Conservation (phyloP, 2,113 vertebrate species). For the Sebastes schlegelii region DNA sequence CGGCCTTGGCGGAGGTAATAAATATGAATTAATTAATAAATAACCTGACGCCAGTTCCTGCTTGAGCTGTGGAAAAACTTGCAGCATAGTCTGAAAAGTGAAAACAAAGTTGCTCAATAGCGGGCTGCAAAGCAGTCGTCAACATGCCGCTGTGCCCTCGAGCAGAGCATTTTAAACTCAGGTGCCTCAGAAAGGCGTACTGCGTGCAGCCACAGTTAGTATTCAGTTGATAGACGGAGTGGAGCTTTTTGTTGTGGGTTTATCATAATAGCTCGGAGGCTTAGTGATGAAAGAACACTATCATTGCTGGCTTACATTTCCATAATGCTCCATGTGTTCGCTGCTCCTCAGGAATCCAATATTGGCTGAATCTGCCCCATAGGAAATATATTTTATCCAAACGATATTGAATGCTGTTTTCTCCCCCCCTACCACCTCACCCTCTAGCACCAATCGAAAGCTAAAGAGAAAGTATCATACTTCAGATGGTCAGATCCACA, state of each 20-base stretch:
- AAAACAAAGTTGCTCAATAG: too few relatives aligned
- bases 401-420: conserved; percentile 27
- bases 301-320: conserved; percentile 60
- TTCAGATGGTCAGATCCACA: neutral
- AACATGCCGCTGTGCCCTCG: conserved; percentile 23
- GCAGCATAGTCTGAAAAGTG: too few relatives aligned
- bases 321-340: conserved; percentile 42
- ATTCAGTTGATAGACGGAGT: conserved; percentile 3
- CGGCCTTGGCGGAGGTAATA: too few relatives aligned
- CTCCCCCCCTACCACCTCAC: neutral
- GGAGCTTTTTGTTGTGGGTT: conserved; percentile 50
- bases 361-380: conserved; percentile 36
- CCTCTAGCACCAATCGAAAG: conserved; percentile 14
- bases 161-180: conserved; percentile 13
- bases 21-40: neutral
- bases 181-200: neutral
- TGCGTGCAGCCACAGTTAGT: conserved; percentile 10
- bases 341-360: conserved; percentile 41
- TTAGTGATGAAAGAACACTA: conserved; percentile 40
- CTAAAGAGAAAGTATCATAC: neutral
- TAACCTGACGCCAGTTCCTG: neutral
- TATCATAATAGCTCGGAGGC: conserved; percentile 43
- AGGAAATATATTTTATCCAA: conserved; percentile 52
- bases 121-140: neutral
- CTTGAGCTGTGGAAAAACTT: too few relatives aligned